A percentile compares a stretch with the other conserved stretches of the same genome.
Conservation (phyloP, 2,888 invertebrate species). For the Poecilobothrus nobilitatus region DNA sequence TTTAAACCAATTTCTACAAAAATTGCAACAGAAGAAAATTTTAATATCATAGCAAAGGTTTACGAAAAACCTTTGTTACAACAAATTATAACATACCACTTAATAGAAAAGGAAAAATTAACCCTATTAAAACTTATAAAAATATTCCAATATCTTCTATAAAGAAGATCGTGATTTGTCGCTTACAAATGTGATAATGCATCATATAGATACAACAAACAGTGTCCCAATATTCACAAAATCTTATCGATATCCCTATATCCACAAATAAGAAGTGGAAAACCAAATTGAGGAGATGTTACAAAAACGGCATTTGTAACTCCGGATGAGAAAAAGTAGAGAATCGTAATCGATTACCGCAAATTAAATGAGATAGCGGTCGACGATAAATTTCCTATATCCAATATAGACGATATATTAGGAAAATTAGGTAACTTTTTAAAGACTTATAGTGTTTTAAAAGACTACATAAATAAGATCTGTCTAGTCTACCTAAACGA, state of each 20-base stretch:
- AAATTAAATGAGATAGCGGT: conserved; percentile 25
- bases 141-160: too few species aligned
- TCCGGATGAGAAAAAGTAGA: conserved; percentile 12
- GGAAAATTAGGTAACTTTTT: conserved; percentile 26
- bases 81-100: too few species aligned
- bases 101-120: too few species aligned
- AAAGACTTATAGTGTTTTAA: conserved; percentile 35
- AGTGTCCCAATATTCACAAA: background rate
- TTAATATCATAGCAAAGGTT: too few species aligned
- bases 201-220: background rate
- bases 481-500: conserved; percentile 25
- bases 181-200: conserved; percentile 1
- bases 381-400: conserved; percentile 11
- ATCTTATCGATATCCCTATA: conserved; percentile 9
- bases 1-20: too few species aligned
- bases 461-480: conserved; percentile 26
- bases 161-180: background rate
- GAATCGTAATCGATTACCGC: conserved; percentile 39
- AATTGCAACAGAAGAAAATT: too few species aligned
- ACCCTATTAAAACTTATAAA: too few species aligned
- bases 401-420: conserved; percentile 15
- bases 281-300: conserved; percentile 21
- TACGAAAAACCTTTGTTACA: too few species aligned
- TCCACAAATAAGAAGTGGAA: conserved; percentile 18
- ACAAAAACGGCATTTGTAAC: conserved; percentile 30